Evolutionary conservation across 2,888 invertebrate species (phyloP).

Genomic region (Lepidonotus clava): DNA sequence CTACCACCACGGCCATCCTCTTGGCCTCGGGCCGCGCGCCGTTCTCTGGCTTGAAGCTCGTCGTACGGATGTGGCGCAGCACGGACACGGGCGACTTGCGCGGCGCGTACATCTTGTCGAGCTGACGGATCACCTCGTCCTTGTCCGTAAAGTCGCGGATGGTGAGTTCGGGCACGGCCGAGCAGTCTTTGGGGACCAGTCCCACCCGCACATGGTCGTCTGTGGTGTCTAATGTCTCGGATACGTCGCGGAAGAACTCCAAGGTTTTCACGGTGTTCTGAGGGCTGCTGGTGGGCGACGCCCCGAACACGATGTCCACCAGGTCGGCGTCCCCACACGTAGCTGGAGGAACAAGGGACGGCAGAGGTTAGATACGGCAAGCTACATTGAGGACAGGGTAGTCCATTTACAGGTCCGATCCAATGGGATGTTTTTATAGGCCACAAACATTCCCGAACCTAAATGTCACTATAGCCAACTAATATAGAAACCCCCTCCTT

Average conservation of each 20-base stretch:
- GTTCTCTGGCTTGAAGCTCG: conserved; percentile 44
- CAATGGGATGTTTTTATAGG: too few relatives aligned
- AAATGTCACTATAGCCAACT: too few relatives aligned
- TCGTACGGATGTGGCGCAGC: conserved; percentile 20
- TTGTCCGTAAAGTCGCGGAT: conserved; percentile 47
- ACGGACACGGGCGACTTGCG: neutral
- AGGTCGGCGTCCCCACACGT: conserved; percentile 56
- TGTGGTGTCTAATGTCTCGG: conserved; percentile 54
- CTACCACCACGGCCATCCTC: conserved; percentile 58
- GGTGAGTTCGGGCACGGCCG: conserved; percentile 36
- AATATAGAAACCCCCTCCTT: too few relatives aligned
- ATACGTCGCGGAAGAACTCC: conserved; percentile 60
- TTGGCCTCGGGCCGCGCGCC: conserved; percentile 59
- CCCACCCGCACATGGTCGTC: conserved; percentile 57
- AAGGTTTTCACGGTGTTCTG: conserved; percentile 58
- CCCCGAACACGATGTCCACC: conserved; percentile 60
- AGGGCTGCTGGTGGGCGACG: conserved; percentile 53
- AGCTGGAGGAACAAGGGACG: conserved; percentile 32
- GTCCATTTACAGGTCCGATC: too few relatives aligned
- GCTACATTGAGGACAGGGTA: too few relatives aligned
- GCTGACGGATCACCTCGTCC: conserved; percentile 49
- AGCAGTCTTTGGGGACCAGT: conserved; percentile 62
- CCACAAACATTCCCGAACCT: too few relatives aligned
- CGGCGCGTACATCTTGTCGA: conserved; percentile 23
- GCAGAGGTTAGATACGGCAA: too few relatives aligned